phyloP scores from a whole-genome alignment of 2,797 vertebrate species.

The Rhadinocentrus ornatus region DNA sequence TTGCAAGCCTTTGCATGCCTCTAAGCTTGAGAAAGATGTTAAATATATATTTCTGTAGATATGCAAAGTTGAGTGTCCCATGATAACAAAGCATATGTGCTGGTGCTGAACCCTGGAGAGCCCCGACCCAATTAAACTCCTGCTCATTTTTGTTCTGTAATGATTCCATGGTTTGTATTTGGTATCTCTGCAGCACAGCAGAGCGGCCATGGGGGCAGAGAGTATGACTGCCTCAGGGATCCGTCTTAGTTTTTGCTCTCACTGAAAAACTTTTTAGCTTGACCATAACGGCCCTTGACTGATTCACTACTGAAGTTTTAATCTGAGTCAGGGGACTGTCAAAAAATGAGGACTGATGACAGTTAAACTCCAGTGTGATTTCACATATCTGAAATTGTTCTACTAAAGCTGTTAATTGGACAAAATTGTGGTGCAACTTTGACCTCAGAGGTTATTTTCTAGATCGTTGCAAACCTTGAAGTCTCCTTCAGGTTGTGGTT shows the following conservation, averaged over 20 bases:
- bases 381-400: too few relatives aligned
- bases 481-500: too few relatives aligned
- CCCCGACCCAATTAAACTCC: background rate
- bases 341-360: too few relatives aligned
- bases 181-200: background rate
- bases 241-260: background rate
- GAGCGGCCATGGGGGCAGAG: background rate
- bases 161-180: background rate
- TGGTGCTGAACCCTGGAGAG: background rate
- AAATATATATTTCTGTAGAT: background rate
- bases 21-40: background rate
- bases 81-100: slow-evolving; percentile 1
- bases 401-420: background rate
- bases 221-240: background rate
- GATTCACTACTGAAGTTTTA: background rate
- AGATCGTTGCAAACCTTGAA: too few relatives aligned
- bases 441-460: too few relatives aligned
- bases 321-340: too few relatives aligned
- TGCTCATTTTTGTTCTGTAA: background rate
- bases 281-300: background rate
- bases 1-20: background rate
- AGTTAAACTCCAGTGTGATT: too few relatives aligned
- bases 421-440: too few relatives aligned
- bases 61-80: background rate
- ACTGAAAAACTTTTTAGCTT: background rate